phyloP scores from a whole-genome alignment of 1,140 invertebrate genomes.

The Araneus ventricosus region DNA sequence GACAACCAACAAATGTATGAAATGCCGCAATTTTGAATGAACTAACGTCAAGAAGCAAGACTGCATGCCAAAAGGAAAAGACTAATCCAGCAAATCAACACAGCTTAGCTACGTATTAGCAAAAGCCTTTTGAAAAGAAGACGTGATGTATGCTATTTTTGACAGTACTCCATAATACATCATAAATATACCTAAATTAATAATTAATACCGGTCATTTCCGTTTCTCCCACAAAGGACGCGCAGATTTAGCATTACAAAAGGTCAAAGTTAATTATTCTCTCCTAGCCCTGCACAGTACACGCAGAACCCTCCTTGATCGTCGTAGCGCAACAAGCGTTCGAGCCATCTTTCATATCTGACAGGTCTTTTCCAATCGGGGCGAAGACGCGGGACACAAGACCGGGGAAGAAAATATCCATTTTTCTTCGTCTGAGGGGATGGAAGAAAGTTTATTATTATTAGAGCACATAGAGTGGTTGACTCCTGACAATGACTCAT shows the following conservation, averaged over 20 bases:
- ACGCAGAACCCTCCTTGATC: background rate
- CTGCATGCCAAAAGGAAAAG: no score
- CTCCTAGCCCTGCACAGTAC: background rate
- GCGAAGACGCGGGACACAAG: background rate
- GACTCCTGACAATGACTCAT: conserved; percentile 70
- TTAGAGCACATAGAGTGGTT: conserved; percentile 62
- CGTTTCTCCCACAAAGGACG: background rate
- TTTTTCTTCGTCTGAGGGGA: conserved; percentile 51
- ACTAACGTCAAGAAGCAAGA: no score
- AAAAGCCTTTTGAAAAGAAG: no score
- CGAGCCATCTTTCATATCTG: conserved; percentile 36
- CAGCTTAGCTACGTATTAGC: no score
- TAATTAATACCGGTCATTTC: no score
- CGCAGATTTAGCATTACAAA: background rate
- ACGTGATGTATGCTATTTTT: no score
- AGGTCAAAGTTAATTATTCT: background rate
- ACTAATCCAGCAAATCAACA: no score
- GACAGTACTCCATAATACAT: no score
- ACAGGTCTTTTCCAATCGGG: conserved; percentile 49
- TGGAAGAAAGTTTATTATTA: conserved; percentile 66
- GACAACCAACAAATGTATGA: no score
- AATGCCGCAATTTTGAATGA: no score
- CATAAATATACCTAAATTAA: no score
- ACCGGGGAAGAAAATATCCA: conserved; percentile 29
- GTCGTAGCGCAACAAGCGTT: conserved; percentile 25